phyloP scores from a whole-genome alignment of 2,113 vertebrate species.

The Chunga burmeisteri region DNA sequence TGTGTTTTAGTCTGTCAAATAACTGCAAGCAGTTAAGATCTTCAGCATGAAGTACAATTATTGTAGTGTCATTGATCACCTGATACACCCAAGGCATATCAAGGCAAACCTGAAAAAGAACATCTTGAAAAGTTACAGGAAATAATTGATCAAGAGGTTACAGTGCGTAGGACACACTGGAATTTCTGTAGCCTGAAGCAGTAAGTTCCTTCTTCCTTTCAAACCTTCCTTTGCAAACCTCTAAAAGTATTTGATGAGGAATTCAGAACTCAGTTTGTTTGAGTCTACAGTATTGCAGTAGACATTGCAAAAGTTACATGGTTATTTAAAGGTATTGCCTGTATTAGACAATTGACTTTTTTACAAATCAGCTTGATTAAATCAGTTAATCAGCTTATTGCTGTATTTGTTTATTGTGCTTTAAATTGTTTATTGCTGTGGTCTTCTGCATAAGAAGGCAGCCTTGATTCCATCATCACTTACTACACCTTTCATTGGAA shows the following conservation, averaged over 20 bases:
- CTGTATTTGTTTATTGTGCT: slow-evolving; percentile 24
- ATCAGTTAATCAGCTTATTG: slow-evolving; percentile 58
- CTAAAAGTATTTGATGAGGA: slow-evolving; percentile 45
- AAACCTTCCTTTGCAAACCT: slow-evolving; percentile 44
- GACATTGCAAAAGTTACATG: slow-evolving; percentile 47
- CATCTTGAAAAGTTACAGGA: slow-evolving; percentile 47
- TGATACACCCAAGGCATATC: not conserved
- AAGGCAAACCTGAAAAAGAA: not conserved
- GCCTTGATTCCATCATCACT: not conserved
- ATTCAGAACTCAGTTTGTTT: slow-evolving; percentile 50
- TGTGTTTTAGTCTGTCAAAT: not conserved
- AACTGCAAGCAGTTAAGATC: not conserved
- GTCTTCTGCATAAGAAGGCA: not conserved
- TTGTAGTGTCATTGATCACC: not conserved
- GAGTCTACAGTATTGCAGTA: slow-evolving; percentile 42
- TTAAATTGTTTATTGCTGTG: not conserved
- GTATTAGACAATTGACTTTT: slow-evolving; percentile 57
- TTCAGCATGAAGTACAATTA: not conserved
- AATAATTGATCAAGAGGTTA: slow-evolving; percentile 54
- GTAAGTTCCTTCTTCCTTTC: slow-evolving; percentile 26
- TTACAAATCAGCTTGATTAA: slow-evolving; percentile 9
- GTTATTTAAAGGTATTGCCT: slow-evolving; percentile 42
- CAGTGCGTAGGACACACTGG: not conserved
- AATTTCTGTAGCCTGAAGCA: slow-evolving; percentile 59
- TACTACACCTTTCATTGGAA: not conserved